phyloP scores from a whole-genome alignment of 2,797 vertebrate species.

The Pipistrellus pipistrellus region DNA sequence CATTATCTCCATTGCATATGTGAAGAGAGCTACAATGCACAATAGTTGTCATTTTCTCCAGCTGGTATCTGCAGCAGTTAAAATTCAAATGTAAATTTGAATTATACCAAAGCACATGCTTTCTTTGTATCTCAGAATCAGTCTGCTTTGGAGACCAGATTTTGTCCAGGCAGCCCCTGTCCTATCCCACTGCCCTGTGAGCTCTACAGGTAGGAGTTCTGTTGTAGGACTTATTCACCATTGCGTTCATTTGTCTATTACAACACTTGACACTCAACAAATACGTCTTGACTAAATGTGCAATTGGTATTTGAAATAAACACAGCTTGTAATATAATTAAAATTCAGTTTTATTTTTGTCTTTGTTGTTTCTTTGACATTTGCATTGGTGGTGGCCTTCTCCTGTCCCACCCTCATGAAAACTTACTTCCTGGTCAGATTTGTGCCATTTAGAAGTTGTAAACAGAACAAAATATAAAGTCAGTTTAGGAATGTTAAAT shows the following conservation, averaged over 20 bases:
- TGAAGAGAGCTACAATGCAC: not conserved
- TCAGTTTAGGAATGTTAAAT: not conserved
- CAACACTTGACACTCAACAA: not conserved
- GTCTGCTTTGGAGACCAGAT: not conserved
- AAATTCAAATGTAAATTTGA: not conserved
- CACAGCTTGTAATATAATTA: not conserved
- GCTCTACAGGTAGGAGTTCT: not conserved
- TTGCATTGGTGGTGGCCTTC: accelerated
- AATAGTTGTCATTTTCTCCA: not conserved
- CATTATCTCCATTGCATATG: not conserved
- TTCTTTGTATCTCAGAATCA: not conserved
- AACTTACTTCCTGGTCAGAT: not conserved
- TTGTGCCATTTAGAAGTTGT: not conserved
- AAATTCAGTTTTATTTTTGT: slow-evolving; percentile 9
- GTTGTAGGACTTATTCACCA: not conserved
- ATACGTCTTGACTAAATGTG: not conserved
- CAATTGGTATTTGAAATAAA: not conserved
- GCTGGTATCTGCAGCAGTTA: accelerated
- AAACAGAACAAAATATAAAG: not conserved
- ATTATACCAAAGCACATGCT: not conserved
- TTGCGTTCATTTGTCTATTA: not conserved
- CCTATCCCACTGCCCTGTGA: accelerated
- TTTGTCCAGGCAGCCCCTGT: too few species aligned
- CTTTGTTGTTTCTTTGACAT: not conserved
- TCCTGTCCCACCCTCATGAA: not conserved